Evolutionary conservation across 2,888 invertebrate genomes (phyloP), one percentile per base, ranked within the genome.

Genomic region (Drosophila kanekoi): DNA sequence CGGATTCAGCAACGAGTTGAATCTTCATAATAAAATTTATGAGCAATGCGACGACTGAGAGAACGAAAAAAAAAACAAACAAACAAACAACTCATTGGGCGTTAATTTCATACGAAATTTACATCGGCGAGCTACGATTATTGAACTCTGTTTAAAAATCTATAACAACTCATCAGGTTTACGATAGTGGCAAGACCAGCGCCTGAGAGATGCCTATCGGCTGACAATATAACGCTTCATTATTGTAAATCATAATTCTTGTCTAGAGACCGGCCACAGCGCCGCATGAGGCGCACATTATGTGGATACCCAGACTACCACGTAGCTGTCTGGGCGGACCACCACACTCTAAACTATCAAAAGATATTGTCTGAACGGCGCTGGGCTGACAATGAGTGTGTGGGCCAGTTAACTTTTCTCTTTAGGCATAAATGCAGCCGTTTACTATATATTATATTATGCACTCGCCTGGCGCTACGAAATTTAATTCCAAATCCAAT

Each of bases 1-100:
- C 38, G 49, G 72, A 73, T 73, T 72, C 53, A 44, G 18, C 61
- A 35, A 38, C 56, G 47, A 74, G 54, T 59, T 72, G 60, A 81
- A 76, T n/a, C 81, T 82, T 84, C 87, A 88, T 85, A 88, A 87
- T 86, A 86, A 86, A 86, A 88, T 88, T 89, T 89, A 89, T 89
- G 89, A 79, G 85, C 87, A 87, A 77, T 81, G 86, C 80, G 49
- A 65, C 49, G 67, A 64, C 61, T 62, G 54, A 61, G 52, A 61
- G 38, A n/a, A n/a, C n/a, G n/a, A 65, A 43, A 56, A 40, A 23
- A 32, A 43, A 37, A 5, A 28, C 48, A 43, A 40, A 38, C 32
- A 40, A 20, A 33, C 48, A 54, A 44, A 49, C 51, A 51, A 49
- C 41, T 54, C 43, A 71, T 52, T 45, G 59, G 66, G 77, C 73